A percentile compares a stretch with the other conserved stretches of the same genome.
These are phyloP conservation scores for Caradrina clavipalpis DNA, from an alignment of 2,888 invertebrate genomes.

Conservation along the genomic window DNA sequence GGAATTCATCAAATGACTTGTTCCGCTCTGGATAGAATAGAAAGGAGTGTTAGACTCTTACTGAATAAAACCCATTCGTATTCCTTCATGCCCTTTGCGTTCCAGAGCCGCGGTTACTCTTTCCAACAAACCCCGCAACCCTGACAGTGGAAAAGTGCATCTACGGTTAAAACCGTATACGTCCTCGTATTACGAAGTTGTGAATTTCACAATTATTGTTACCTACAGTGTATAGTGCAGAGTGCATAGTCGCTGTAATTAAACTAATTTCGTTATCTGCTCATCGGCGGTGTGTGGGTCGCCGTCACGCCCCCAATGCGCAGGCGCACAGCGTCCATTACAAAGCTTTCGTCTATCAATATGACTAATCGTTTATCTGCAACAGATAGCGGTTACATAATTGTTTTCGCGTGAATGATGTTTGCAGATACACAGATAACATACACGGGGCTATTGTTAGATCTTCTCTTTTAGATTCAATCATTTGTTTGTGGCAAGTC, in stretches of 20 bases:
- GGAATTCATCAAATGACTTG: no score
- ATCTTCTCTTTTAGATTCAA: not conserved
- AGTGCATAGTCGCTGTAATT: constrained; percentile 40
- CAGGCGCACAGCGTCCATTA: constrained; percentile 27
- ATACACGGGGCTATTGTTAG: constrained; percentile 24
- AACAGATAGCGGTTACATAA: constrained; percentile 47
- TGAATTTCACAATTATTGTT: constrained; percentile 4
- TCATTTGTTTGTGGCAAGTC: constrained; percentile 2
- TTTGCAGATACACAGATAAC: constrained; percentile 55
- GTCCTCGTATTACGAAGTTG: not conserved
- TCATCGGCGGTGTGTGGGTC: constrained; percentile 38
- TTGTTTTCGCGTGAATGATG: constrained; percentile 58
- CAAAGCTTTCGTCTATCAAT: constrained; percentile 42
- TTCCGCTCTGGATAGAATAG: no score
- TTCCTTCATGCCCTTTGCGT: no score
- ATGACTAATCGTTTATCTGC: constrained; percentile 48
- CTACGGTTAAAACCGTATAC: no score
- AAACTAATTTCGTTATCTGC: constrained; percentile 50
- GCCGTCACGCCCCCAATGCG: constrained; percentile 35
- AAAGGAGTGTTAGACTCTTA: no score
- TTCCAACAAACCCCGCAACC: no score
- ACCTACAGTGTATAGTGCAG: not conserved
- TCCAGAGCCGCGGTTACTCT: no score
- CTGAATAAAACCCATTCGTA: no score
- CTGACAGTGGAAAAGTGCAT: no score